Evolutionary conservation across 2,113 vertebrate species (phyloP).

Genomic region (Actenoides hombroni): DNA sequence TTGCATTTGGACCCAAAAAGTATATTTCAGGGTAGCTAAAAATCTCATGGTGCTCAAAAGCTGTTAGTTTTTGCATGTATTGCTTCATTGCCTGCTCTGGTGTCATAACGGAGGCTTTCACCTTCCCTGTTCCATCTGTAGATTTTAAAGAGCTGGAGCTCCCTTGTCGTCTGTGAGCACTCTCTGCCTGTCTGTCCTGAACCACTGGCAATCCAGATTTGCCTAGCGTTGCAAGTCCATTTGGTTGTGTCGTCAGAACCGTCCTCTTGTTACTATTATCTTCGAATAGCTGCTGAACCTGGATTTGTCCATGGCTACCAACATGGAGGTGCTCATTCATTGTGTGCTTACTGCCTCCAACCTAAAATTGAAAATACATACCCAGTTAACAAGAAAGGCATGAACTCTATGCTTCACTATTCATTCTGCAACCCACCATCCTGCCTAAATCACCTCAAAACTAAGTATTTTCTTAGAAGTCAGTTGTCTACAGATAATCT

Average conservation of each 20-base stretch:
- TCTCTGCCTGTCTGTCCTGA: conserved; percentile 83
- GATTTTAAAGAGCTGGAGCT: conserved; percentile 90
- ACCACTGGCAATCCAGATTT: conserved; percentile 81
- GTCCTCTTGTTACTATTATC: conserved; percentile 94
- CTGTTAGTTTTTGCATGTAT: conserved; percentile 92
- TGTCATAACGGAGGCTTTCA: conserved; percentile 79
- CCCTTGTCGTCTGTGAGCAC: conserved; percentile 84
- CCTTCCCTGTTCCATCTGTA: conserved; percentile 79
- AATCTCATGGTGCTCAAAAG: conserved; percentile 95
- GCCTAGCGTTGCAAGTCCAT: conserved; percentile 84
- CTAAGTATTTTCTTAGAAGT: neutral
- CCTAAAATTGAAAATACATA: conserved; percentile 76
- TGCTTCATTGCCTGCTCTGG: conserved; percentile 97
- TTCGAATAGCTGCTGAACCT: conserved; percentile 91
- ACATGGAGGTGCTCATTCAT: conserved; percentile 87
- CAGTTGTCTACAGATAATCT: neutral
- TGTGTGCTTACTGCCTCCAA: conserved; percentile 84
- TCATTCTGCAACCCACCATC: neutral
- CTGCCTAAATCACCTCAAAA: neutral
- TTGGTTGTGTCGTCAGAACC: conserved; percentile 90
- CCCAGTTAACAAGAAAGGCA: conserved; percentile 41
- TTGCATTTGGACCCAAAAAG: conserved; percentile 93
- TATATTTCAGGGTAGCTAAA: conserved; percentile 91
- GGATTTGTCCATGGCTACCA: conserved; percentile 84
- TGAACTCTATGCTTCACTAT: neutral